A percentile compares a stretch with the other conserved stretches of the same genome.
These are phyloP conservation scores for Lepidocolaptes lacrymiger DNA, from an alignment of 2,797 vertebrate genomes.

Conservation along the genomic window DNA sequence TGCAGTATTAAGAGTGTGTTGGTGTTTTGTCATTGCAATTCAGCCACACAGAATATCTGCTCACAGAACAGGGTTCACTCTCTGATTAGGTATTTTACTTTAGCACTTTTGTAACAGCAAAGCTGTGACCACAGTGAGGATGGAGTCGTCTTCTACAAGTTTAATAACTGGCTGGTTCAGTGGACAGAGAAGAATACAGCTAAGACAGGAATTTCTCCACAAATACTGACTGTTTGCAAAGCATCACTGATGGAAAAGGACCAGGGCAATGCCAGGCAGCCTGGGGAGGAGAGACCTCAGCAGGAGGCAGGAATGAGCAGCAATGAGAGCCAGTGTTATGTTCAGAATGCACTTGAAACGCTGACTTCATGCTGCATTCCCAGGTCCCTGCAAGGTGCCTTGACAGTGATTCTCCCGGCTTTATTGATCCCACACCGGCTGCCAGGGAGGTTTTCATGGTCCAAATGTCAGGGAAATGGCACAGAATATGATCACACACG, in stretches of 20 bases:
- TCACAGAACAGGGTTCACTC: background rate
- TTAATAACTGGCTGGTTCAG: background rate
- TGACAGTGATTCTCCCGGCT: background rate
- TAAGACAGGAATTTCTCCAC: background rate
- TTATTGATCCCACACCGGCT: slow-evolving; percentile 3
- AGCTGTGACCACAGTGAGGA: background rate
- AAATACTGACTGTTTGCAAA: background rate
- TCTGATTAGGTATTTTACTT: background rate
- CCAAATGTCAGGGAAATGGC: slow-evolving; percentile 36
- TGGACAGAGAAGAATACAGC: background rate
- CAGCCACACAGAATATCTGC: background rate
- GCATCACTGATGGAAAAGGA: background rate
- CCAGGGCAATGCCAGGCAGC: background rate
- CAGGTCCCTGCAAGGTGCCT: background rate
- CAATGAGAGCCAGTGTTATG: accelerated
- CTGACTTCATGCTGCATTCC: background rate
- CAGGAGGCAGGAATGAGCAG: background rate
- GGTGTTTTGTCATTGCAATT: background rate
- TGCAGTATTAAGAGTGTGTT: background rate
- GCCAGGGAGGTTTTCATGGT: background rate
- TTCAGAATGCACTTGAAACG: background rate
- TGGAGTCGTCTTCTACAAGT: background rate
- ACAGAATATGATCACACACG: background rate
- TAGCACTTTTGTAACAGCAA: background rate
- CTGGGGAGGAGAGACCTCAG: background rate